A percentile compares a stretch with the other conserved stretches of the same genome.
Conservation (phyloP, 2,113 vertebrate genomes). For the Falco punctatus region DNA sequence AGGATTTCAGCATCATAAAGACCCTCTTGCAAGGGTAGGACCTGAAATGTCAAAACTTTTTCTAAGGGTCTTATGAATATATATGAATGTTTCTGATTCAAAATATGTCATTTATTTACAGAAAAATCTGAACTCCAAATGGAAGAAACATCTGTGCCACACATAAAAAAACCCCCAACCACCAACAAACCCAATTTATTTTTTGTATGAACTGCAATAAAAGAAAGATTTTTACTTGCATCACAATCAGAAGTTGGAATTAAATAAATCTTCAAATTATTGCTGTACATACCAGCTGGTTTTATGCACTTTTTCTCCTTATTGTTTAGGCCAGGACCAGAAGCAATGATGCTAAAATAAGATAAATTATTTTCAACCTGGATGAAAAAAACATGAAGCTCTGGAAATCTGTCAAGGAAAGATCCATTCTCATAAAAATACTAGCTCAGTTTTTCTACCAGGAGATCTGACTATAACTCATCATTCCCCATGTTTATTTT, state of each 20-base stretch:
- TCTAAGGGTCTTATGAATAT: neutral
- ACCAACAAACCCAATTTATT: neutral
- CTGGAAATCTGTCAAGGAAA: constrained; percentile 32
- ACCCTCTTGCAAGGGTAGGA: neutral
- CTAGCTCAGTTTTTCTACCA: constrained; percentile 8
- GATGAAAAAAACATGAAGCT: constrained; percentile 50
- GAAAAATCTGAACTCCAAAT: neutral
- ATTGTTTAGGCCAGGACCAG: neutral
- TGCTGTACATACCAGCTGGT: neutral
- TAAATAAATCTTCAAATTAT: neutral
- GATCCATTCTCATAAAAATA: constrained; percentile 49
- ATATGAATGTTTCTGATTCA: neutral
- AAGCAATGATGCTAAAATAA: neutral
- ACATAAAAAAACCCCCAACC: neutral
- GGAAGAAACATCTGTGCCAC: neutral
- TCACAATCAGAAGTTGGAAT: neutral
- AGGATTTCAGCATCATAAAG: neutral
- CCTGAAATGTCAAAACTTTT: constrained; percentile 6
- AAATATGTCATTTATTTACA: neutral
- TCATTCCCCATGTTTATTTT: constrained; percentile 10
- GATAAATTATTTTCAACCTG: neutral
- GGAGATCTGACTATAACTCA: constrained; percentile 13
- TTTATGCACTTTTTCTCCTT: neutral
- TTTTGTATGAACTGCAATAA: neutral
- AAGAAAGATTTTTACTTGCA: neutral